phyloP scores from a whole-genome alignment of 1,140 invertebrate species.

The Aporrectodea caliginosa region DNA sequence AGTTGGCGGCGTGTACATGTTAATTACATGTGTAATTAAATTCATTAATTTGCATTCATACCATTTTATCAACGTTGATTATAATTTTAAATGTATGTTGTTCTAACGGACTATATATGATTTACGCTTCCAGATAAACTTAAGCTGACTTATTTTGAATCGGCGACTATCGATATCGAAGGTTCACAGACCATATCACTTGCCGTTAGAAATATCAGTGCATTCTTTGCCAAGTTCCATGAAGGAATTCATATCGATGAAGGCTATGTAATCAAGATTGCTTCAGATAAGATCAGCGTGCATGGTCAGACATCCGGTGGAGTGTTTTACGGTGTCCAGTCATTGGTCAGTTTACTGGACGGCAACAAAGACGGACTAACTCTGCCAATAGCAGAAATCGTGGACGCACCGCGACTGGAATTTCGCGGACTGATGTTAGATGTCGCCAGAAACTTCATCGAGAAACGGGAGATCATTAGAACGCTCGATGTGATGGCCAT shows the following conservation, averaged over 20 bases:
- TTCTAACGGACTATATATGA: no score
- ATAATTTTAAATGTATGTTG: no score
- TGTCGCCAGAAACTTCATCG: constrained; percentile 47
- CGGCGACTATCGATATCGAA: no score
- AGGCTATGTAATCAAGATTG: not conserved
- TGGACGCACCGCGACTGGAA: not conserved
- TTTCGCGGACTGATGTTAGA: constrained; percentile 50
- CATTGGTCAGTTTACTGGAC: not conserved
- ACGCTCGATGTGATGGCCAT: constrained; percentile 9
- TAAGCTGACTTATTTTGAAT: no score
- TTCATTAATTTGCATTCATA: no score
- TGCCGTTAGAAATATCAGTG: not conserved
- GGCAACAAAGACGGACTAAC: not conserved
- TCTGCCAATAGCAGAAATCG: not conserved
- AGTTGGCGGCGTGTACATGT: no score
- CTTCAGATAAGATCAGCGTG: not conserved
- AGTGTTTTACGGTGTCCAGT: constrained; percentile 1
- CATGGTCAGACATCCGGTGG: not conserved
- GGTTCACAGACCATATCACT: not conserved
- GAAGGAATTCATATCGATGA: not conserved
- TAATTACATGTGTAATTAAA: no score
- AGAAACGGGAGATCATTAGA: constrained; percentile 34
- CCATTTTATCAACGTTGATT: no score
- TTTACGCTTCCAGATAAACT: no score
- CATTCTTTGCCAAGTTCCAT: not conserved